These are phyloP conservation scores for Crotalus viridis DNA, from an alignment of 2,113 vertebrate species.

Conservation along the genomic window DNA sequence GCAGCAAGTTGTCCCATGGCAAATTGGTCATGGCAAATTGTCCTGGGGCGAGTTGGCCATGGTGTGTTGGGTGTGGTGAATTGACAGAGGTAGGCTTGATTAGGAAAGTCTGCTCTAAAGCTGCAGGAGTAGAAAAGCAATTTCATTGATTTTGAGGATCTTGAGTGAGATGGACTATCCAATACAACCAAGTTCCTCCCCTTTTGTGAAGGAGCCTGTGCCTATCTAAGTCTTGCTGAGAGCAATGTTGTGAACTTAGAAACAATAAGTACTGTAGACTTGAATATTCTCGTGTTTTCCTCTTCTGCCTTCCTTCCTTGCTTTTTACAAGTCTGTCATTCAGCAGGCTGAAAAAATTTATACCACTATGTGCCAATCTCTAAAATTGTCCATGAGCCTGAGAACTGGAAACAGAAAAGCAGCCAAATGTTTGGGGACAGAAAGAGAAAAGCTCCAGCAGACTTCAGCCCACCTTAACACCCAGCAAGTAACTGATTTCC, in stretches of 20 bases:
- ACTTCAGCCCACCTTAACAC: neutral
- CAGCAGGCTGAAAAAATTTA: constrained; percentile 11
- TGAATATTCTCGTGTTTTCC: neutral
- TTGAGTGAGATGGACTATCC: neutral
- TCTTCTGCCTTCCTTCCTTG: neutral
- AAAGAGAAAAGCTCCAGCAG: neutral
- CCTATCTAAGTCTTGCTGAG: neutral
- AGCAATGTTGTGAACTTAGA: neutral
- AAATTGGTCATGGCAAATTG: too few species aligned
- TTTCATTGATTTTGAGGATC: neutral
- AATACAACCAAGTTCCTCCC: neutral
- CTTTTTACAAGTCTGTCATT: neutral
- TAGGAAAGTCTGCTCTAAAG: neutral
- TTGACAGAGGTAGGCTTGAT: neutral
- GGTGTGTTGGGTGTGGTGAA: too few species aligned
- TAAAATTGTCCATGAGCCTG: neutral
- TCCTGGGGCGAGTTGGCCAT: too few species aligned
- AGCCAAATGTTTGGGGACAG: neutral
- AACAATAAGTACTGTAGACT: neutral
- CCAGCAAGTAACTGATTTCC: neutral
- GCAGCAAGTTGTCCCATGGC: too few species aligned
- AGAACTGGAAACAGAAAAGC: neutral
- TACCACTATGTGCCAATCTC: neutral
- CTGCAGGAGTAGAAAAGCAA: neutral
- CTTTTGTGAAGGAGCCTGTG: neutral